phyloP scores from a whole-genome alignment of 2,888 invertebrate species.

The Fragum fragum region DNA sequence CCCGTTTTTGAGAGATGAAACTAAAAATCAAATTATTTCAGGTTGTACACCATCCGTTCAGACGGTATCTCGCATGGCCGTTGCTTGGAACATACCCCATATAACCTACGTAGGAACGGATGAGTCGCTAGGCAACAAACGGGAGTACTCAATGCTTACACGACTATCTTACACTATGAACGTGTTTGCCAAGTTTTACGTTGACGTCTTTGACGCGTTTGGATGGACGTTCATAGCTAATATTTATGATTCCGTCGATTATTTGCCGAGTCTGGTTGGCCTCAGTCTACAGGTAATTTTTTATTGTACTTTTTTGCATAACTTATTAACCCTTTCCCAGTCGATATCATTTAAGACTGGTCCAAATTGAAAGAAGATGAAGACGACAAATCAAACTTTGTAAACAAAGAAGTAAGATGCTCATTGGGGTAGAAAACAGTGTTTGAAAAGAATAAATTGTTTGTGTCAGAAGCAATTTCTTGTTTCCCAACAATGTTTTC shows the following conservation, averaged over 20 bases:
- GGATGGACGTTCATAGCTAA: slow-evolving; percentile 53
- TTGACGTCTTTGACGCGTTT: slow-evolving; percentile 50
- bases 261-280: slow-evolving; percentile 53
- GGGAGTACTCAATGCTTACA: slow-evolving; percentile 70
- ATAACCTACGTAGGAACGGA: slow-evolving; percentile 71
- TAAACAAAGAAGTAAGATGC: too few species aligned
- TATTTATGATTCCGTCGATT: slow-evolving; percentile 46
- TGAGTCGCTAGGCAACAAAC: slow-evolving; percentile 69
- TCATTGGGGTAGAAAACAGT: too few species aligned
- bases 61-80: slow-evolving; percentile 69
- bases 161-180: slow-evolving; percentile 66
- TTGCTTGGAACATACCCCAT: slow-evolving; percentile 71
- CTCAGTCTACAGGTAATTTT: slow-evolving; percentile 47
- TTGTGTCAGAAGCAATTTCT: too few species aligned
- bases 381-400: too few species aligned
- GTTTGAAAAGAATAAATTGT: too few species aligned
- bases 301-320: too few species aligned
- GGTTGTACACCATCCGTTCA: slow-evolving; percentile 69
- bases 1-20: too few species aligned
- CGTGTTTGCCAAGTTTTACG: slow-evolving; percentile 64
- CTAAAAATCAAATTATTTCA: slow-evolving; percentile 49
- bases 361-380: too few species aligned
- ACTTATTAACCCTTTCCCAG: too few species aligned
- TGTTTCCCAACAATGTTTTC: too few species aligned
- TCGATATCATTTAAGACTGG: too few species aligned